phyloP scores from a whole-genome alignment of 2,797 vertebrate species.

The Momotus momota region DNA sequence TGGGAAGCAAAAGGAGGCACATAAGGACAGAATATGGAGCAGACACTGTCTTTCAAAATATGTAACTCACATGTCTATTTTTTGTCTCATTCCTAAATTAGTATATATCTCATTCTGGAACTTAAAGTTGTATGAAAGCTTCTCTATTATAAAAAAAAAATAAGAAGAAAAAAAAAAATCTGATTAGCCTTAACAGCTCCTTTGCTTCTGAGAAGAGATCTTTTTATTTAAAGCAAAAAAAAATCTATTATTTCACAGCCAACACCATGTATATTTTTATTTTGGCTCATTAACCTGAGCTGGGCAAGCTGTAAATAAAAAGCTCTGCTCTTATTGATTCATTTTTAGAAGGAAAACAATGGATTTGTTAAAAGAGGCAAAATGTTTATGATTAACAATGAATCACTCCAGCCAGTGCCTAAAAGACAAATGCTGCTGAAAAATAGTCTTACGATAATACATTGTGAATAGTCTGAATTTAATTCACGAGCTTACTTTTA shows the following conservation, averaged over 20 bases:
- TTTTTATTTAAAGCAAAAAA: background rate
- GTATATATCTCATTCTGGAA: background rate
- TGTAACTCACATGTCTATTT: background rate
- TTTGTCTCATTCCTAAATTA: background rate
- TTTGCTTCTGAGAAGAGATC: background rate
- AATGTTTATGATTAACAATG: background rate
- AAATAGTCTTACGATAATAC: background rate
- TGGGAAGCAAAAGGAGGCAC: background rate
- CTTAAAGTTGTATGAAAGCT: background rate
- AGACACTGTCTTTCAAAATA: background rate
- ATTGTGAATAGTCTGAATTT: constrained; percentile 61
- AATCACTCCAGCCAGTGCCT: background rate
- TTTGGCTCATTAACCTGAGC: constrained; percentile 39
- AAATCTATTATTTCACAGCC: background rate
- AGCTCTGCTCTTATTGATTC: background rate
- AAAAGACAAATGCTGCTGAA: constrained; percentile 22
- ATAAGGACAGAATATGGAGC: background rate
- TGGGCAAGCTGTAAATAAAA: constrained; percentile 26
- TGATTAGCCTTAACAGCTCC: background rate
- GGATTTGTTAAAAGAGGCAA: background rate
- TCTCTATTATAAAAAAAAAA: background rate
- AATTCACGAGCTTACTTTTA: constrained; percentile 66
- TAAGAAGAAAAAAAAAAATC: background rate
- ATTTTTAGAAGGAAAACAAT: constrained; percentile 29
- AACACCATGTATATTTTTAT: background rate